Evolutionary conservation across 2,888 invertebrate species (phyloP).

Genomic region (Eristalis intricaria): DNA sequence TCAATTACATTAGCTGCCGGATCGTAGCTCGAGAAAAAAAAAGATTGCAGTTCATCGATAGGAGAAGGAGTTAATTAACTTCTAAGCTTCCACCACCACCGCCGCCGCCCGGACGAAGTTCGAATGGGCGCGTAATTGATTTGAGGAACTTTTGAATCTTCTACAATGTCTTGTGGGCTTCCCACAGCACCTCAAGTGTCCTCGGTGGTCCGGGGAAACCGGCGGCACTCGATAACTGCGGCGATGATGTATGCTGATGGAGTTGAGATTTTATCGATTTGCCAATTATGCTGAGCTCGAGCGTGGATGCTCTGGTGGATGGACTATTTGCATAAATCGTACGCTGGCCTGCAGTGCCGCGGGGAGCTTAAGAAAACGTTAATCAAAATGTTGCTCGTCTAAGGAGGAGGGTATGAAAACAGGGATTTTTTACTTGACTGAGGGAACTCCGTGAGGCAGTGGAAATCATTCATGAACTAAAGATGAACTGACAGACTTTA

Average conservation of each 20-base stretch:
- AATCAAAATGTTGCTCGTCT: neutral
- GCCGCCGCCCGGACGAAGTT: neutral
- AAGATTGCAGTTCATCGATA: constrained; percentile 37
- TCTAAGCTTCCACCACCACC: neutral
- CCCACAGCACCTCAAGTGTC: neutral
- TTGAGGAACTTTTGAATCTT: neutral
- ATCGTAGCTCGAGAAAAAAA: neutral
- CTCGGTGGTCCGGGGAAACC: neutral
- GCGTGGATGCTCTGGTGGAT: neutral
- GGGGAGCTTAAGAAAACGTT: neutral
- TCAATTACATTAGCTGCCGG: constrained; percentile 54
- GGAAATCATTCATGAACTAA: neutral
- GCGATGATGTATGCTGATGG: constrained; percentile 20
- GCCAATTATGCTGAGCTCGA: constrained; percentile 18
- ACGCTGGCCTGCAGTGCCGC: neutral
- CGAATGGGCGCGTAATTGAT: neutral
- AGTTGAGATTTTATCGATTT: constrained; percentile 28
- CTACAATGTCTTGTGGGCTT: neutral
- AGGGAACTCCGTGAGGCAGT: neutral
- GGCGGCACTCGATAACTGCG: neutral
- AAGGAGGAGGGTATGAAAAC: neutral
- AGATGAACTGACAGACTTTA: too few species aligned
- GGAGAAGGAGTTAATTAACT: constrained; percentile 51
- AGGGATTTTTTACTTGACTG: neutral
- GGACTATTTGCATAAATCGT: constrained; percentile 59